phyloP scores from a whole-genome alignment of 2,113 vertebrate genomes.

The Struthidea cinerea region DNA sequence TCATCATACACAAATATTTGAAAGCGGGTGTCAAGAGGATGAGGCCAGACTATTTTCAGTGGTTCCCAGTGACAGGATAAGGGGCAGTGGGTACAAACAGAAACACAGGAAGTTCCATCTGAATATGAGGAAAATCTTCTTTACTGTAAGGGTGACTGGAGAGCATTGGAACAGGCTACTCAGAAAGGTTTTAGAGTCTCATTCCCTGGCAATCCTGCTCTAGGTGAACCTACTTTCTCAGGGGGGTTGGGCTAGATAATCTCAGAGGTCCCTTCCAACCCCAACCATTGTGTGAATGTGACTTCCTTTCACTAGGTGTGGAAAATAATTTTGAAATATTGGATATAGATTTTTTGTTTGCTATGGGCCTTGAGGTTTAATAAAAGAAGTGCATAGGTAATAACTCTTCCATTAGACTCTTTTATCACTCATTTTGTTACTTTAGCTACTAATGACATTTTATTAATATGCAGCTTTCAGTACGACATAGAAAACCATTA shows the following conservation, averaged over 20 bases:
- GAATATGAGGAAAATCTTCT: background rate
- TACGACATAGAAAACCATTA: background rate
- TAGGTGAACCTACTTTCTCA: background rate
- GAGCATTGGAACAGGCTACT: background rate
- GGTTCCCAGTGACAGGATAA: background rate
- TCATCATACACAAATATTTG: background rate
- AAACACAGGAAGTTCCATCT: background rate
- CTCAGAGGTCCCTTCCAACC: background rate
- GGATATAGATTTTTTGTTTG: background rate
- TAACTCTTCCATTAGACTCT: background rate
- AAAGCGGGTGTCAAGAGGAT: background rate
- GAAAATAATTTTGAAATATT: background rate
- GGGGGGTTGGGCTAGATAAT: background rate
- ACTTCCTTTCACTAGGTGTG: background rate
- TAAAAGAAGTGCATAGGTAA: background rate
- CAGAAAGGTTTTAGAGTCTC: background rate
- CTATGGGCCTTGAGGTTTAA: background rate
- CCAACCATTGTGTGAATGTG: background rate
- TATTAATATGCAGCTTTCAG: constrained; percentile 5
- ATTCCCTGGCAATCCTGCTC: background rate
- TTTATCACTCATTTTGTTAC: background rate
- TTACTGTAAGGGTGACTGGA: background rate
- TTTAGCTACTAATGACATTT: background rate
- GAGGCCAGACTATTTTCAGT: background rate
- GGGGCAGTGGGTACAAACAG: background rate